Evolutionary conservation across 2,888 invertebrate genomes (phyloP).

Genomic region (Lochmaea capreae): DNA sequence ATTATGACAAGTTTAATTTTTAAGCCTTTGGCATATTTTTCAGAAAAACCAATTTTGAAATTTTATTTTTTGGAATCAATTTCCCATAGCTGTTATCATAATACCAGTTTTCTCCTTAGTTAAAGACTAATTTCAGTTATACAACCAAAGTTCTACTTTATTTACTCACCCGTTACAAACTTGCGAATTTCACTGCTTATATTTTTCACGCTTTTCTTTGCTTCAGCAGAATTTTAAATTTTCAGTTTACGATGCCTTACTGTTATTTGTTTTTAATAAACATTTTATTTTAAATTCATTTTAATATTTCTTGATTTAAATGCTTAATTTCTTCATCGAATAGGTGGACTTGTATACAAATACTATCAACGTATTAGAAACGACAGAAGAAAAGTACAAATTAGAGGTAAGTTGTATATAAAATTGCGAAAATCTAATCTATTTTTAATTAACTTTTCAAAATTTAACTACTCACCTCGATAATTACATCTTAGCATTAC

Average conservation of each 20-base stretch:
- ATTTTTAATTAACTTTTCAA: no score
- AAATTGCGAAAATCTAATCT: slow-evolving; percentile 4
- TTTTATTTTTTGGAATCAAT: no score
- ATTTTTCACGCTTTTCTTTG: background rate
- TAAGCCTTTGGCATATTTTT: no score
- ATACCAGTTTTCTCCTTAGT: no score
- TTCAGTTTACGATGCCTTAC: background rate
- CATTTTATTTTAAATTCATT: background rate
- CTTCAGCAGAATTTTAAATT: background rate
- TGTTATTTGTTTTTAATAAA: background rate
- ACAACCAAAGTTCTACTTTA: no score
- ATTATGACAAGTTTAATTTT: no score
- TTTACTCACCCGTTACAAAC: no score
- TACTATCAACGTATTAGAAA: slow-evolving; percentile 60
- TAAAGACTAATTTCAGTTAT: no score
- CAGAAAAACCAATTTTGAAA: no score
- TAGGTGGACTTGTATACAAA: slow-evolving; percentile 62
- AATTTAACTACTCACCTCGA: no score
- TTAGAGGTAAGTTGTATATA: slow-evolving; percentile 56
- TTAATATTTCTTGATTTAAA: background rate
- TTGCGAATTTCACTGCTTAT: background rate
- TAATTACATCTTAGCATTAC: no score
- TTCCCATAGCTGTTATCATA: no score
- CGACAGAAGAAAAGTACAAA: slow-evolving; percentile 57
- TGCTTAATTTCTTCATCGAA: slow-evolving; percentile 33